Conservation (phyloP, 2,797 vertebrate genomes). For the Poecilia picta region DNA sequence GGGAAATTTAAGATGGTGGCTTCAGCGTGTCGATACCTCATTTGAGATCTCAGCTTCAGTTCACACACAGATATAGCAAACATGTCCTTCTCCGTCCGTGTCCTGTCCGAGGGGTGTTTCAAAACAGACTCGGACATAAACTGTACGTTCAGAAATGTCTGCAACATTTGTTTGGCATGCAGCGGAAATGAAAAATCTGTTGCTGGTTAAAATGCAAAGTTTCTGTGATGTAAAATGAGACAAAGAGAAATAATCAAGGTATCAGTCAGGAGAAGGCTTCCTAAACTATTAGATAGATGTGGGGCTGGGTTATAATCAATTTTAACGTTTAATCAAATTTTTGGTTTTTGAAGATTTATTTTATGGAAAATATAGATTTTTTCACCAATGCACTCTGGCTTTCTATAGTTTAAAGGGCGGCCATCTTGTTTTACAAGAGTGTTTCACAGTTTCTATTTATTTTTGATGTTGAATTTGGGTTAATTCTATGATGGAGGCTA, state of each 20-base stretch:
- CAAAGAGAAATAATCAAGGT: neutral
- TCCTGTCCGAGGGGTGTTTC: conserved; percentile 46
- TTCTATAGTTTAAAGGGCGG: too few species aligned
- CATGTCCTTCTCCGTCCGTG: conserved; percentile 20
- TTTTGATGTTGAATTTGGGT: too few species aligned
- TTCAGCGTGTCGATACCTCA: conserved; percentile 70
- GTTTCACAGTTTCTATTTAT: too few species aligned
- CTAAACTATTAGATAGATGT: neutral
- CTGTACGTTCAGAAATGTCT: neutral
- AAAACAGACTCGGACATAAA: conserved; percentile 10
- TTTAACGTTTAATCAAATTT: too few species aligned
- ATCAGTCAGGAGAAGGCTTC: neutral
- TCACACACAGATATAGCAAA: conserved; percentile 14
- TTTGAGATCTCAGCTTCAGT: conserved; percentile 58
- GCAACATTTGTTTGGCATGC: neutral
- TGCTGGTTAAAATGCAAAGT: neutral
- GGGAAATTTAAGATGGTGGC: conserved; percentile 56
- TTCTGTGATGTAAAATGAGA: neutral
- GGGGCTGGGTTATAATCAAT: too few species aligned
- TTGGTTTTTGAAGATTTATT: too few species aligned
- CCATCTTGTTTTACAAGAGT: too few species aligned
- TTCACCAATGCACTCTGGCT: too few species aligned
- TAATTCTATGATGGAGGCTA: too few species aligned
- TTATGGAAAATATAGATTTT: too few species aligned
- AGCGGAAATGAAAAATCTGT: neutral